A percentile compares a stretch with the other conserved stretches of the same genome.
These are phyloP conservation scores for Caenorhabditis afra DNA, from an alignment of 2,888 invertebrate species.

Conservation along the genomic window DNA sequence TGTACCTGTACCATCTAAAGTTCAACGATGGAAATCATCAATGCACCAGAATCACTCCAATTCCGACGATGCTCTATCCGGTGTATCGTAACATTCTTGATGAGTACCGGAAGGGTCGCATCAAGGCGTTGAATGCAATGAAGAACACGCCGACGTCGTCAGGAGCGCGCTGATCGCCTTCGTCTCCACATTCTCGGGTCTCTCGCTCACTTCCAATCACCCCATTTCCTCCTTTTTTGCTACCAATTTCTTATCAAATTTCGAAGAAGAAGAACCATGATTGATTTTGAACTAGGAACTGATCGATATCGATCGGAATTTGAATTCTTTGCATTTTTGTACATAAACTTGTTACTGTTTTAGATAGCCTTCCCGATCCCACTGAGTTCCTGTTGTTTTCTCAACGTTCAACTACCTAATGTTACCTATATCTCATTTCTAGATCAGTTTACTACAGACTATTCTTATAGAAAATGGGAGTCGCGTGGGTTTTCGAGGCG, in stretches of 20 bases:
- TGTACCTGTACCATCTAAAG: conserved; percentile 44
- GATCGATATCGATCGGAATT: neutral
- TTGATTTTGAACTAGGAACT: neutral
- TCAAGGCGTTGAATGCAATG: conserved; percentile 26
- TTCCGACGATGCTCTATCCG: conserved; percentile 39
- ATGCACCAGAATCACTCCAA: conserved; percentile 51
- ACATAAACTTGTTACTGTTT: neutral
- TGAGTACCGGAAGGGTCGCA: conserved; percentile 28
- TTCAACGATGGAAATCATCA: conserved; percentile 12
- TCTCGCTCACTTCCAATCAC: neutral
- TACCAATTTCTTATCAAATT: conserved; percentile 2
- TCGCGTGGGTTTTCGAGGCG: conserved; percentile 69
- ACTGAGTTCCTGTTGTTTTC: no score
- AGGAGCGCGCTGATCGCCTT: neutral
- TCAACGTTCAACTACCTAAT: no score
- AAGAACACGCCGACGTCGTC: neutral
- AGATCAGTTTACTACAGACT: neutral
- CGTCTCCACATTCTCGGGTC: neutral
- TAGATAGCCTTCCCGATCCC: neutral
- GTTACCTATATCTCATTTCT: no score
- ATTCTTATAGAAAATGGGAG: conserved; percentile 71
- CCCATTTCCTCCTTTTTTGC: neutral
- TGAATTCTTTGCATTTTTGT: neutral
- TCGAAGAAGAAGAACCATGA: neutral
- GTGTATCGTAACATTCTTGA: conserved; percentile 51